A percentile compares a stretch with the other conserved stretches of the same genome.
phyloP scores from a whole-genome alignment of 2,797 vertebrate genomes.

The Schizothorax lantsangensis region DNA sequence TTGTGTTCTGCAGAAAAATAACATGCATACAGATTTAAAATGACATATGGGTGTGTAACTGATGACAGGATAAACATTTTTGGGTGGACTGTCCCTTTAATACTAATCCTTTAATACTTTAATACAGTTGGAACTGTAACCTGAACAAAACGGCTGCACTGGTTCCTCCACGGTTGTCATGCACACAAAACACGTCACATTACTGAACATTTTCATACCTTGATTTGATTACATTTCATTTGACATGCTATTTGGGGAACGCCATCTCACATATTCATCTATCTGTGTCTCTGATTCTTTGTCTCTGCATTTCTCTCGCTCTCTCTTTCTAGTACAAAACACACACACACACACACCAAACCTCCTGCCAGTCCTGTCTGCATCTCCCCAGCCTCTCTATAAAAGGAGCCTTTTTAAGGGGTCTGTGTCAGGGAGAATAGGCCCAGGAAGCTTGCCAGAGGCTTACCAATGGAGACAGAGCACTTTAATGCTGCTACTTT shows the following conservation, averaged over 20 bases:
- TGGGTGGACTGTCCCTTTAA: not conserved
- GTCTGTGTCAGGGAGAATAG: slow-evolving; percentile 56
- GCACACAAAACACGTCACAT: slow-evolving; percentile 38
- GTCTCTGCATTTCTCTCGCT: not conserved
- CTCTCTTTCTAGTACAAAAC: slow-evolving; percentile 9
- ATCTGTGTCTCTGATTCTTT: slow-evolving; percentile 3
- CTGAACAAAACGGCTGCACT: not conserved
- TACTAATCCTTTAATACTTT: too few species aligned
- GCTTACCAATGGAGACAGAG: slow-evolving; percentile 68
- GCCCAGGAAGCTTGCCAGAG: slow-evolving; percentile 69
- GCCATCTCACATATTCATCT: slow-evolving; percentile 1
- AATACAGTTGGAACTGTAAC: too few species aligned
- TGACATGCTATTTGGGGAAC: not conserved
- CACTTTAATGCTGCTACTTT: slow-evolving; percentile 64
- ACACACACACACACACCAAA: slow-evolving; percentile 30
- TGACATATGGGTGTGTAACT: not conserved
- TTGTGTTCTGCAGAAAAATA: not conserved
- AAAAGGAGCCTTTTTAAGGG: slow-evolving; percentile 53
- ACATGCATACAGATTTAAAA: not conserved
- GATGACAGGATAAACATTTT: not conserved
- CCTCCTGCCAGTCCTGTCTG: slow-evolving; percentile 40
- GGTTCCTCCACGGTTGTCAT: not conserved
- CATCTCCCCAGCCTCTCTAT: slow-evolving; percentile 49
- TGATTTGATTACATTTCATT: slow-evolving; percentile 51
- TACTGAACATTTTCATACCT: slow-evolving; percentile 57